A percentile compares a stretch with the other conserved stretches of the same genome.
These are phyloP conservation scores for Actinia tenebrosa DNA, from an alignment of 64 coral and sea anemone species.

Conservation along the genomic window DNA sequence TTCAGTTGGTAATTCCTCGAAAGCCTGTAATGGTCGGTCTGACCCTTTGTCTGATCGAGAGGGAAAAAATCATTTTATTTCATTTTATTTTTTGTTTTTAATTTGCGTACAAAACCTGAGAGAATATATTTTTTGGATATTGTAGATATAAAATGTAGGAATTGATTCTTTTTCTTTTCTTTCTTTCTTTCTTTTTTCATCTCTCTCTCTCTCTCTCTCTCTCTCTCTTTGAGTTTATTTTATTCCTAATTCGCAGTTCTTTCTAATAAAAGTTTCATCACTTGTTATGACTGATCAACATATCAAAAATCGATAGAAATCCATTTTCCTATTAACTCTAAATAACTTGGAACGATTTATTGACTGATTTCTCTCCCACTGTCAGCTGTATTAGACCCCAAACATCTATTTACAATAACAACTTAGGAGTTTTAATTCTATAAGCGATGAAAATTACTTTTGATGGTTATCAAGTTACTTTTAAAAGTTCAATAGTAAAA, in stretches of 20 bases:
- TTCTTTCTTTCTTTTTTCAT: no score
- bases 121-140: no score
- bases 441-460: neutral
- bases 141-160: no score
- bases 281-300: neutral
- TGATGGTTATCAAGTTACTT: slow-evolving; percentile 7
- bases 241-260: neutral
- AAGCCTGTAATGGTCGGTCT: no score
- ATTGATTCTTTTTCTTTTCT: no score
- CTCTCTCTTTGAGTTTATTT: neutral
- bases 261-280: neutral
- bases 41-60: no score
- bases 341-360: neutral
- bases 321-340: neutral
- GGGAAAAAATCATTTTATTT: no score
- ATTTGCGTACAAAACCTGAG: no score
- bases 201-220: neutral
- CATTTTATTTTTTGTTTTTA: no score
- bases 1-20: neutral
- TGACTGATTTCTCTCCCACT: neutral
- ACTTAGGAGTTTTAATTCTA: neutral
- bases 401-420: neutral
- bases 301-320: neutral
- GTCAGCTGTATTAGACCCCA: neutral
- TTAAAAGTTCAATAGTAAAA: neutral